Percentiles rank a stretch among this genome's conserved stretches.
Conservation (phyloP, 1,140 invertebrate genomes). For the Triops cancriformis region DNA sequence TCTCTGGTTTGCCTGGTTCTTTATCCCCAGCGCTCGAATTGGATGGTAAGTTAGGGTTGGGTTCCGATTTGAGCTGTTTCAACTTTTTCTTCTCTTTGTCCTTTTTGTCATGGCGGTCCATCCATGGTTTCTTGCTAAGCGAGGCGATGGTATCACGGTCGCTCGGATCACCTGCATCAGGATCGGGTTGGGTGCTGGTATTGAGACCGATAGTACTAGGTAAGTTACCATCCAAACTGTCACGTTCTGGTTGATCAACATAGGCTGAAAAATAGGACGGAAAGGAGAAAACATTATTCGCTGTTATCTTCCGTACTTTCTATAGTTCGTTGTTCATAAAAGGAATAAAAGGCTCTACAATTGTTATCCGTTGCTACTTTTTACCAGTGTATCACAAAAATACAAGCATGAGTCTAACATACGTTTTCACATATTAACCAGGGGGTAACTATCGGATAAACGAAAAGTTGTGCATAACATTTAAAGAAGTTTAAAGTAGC, state of each 20-base stretch:
- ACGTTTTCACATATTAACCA: no score
- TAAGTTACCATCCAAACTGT: conserved; percentile 45
- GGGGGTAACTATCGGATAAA: no score
- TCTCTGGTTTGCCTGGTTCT: not conserved
- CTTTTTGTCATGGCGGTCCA: not conserved
- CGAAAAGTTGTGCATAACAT: no score
- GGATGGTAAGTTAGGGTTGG: not conserved
- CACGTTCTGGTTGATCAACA: conserved; percentile 45
- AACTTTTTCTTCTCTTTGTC: not conserved
- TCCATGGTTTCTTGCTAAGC: conserved; percentile 1
- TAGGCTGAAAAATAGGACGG: conserved; percentile 38
- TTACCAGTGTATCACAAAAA: no score
- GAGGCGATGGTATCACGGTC: not conserved
- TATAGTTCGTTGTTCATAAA: no score
- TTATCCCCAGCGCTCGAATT: not conserved
- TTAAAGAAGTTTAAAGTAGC: no score
- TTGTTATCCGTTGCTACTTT: no score
- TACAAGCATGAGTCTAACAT: no score
- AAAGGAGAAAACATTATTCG: not conserved
- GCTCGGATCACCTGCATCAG: not conserved
- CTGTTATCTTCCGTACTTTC: not conserved
- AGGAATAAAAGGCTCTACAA: no score
- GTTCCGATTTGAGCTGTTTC: not conserved
- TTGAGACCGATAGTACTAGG: conserved; percentile 28
- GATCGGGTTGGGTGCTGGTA: not conserved